Base-by-base conservation (phyloP, 1,140 invertebrate genomes). In the Harpegnathos saltator region DNA sequence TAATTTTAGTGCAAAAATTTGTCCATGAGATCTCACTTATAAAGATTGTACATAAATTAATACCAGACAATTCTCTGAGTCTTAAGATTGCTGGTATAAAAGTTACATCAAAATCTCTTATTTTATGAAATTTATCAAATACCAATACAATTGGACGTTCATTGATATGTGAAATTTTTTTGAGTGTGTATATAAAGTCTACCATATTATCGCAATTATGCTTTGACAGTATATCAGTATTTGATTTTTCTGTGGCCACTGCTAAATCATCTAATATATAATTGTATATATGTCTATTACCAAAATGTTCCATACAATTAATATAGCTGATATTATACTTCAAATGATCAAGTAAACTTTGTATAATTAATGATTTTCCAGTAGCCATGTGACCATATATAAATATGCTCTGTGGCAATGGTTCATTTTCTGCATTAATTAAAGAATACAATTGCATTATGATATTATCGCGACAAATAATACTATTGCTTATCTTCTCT, bases 241-340 rank as follows among this genome's bases (percentile, higher is more conserved):
- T 66, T 1, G 92, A 90, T 54, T 92, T 90, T 12, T 94, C 90
- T 65, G 87, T 74, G 72, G 94, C 92, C 1, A 89, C 88, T 12
- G 92, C 91, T 7, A 98, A 91, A 71, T 95, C 95, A 62, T 95
- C 95, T 29, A 98, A 83, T 24, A 98, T 96, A n/a, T 95, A 95
- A 92, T 98, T 97, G 89, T 96, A 97, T 56, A 98, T 93, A 68
- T 98, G 96, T 93, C 96, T 96, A 1, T 95, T 92, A n/a, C 95
- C 96, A 89, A 97, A 97, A 90, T 97, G 97, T 91, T 98, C 98
- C 7, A 98, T 95, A 91, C 97, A 97, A 92, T 98, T 97, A n/a
- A 98, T 92, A 62, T 96, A 91, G 26, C 96, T 96, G 88, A 95
- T 94, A 90, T 96, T 96, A 58, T 96, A 96, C 11, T 95, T 88